Evolutionary conservation across 2,113 vertebrate species (phyloP).

Genomic region (Mungos mungo): DNA sequence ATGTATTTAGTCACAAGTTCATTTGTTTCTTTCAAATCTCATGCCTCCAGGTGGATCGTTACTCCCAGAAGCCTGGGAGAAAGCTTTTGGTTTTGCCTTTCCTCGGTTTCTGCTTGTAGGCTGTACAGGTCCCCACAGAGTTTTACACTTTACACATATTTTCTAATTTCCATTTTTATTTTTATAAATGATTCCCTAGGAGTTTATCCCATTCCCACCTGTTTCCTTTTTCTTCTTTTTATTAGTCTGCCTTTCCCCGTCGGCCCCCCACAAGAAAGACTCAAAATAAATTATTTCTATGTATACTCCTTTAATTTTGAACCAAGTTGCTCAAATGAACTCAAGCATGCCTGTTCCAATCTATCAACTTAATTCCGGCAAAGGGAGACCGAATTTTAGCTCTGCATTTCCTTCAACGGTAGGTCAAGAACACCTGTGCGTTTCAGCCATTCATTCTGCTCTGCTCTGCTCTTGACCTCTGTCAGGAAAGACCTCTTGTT

Average conservation of each 20-base stretch:
- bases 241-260: constrained; percentile 10
- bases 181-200: constrained; percentile 64
- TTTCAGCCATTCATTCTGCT: neutral
- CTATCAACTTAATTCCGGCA: neutral
- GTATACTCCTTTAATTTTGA: constrained; percentile 36
- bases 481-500: neutral
- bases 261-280: neutral
- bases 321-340: constrained; percentile 15
- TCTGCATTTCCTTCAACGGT: neutral
- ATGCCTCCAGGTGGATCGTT: neutral
- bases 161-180: constrained; percentile 74
- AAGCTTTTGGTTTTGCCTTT: neutral
- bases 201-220: constrained; percentile 23
- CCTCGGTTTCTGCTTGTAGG: neutral
- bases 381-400: neutral
- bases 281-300: constrained; percentile 72
- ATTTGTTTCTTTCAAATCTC: constrained; percentile 38
- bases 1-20: constrained; percentile 22
- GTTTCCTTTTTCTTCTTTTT: constrained; percentile 44
- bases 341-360: neutral
- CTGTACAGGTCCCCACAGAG: constrained; percentile 23
- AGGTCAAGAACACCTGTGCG: neutral
- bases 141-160: constrained; percentile 36
- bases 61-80: neutral
- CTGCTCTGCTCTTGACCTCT: neutral